Evolutionary conservation across 2,113 vertebrate species (phyloP).

Genomic region (Odobenus rosmarus): DNA sequence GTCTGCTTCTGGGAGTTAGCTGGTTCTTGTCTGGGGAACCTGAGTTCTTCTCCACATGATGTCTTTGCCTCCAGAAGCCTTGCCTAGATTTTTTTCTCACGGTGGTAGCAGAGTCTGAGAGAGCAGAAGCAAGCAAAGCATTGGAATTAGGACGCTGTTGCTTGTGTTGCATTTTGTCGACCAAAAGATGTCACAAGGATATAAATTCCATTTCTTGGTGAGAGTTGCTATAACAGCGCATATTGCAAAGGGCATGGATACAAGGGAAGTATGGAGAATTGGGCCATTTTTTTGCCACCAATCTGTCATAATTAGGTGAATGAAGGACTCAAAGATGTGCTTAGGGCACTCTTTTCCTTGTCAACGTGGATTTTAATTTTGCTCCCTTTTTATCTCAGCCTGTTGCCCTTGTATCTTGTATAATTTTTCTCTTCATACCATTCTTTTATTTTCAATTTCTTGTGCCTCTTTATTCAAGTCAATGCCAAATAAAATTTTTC

Average conservation of each 20-base stretch:
- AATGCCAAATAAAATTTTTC: background rate
- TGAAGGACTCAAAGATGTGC: background rate
- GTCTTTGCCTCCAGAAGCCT: background rate
- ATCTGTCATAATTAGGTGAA: background rate
- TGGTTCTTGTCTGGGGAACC: background rate
- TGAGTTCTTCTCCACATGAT: background rate
- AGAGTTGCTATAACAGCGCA: background rate
- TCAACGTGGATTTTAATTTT: background rate
- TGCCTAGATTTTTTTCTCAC: background rate
- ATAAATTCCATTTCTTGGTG: background rate
- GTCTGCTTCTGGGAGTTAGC: background rate
- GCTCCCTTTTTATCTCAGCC: background rate
- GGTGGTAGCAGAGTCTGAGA: background rate
- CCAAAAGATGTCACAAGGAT: background rate
- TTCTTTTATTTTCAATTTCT: background rate
- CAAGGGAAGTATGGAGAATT: background rate
- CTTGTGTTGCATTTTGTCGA: background rate
- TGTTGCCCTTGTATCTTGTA: background rate
- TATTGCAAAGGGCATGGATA: background rate
- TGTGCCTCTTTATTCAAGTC: constrained; percentile 9
- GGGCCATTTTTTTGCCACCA: background rate
- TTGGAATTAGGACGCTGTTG: background rate
- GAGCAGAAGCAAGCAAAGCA: background rate
- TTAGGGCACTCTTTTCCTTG: background rate
- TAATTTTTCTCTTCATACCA: background rate